Percentiles rank a stretch among this genome's conserved stretches.
Conservation (phyloP, 2,113 vertebrate genomes). For the Phodopus roborovskii region DNA sequence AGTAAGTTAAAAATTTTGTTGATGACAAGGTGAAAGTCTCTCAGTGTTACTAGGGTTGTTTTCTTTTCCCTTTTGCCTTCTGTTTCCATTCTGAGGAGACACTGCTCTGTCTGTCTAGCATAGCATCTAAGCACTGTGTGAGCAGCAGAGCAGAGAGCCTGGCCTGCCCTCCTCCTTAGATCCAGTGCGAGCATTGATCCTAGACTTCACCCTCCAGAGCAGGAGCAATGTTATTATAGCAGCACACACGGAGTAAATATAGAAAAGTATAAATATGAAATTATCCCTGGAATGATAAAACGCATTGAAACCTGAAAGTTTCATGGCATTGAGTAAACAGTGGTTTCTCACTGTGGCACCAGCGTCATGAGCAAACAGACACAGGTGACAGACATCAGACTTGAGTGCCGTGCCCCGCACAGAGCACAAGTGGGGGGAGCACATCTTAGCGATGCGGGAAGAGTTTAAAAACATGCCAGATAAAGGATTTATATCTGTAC, state of each 20-base stretch:
- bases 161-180: neutral
- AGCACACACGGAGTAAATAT: neutral
- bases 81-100: neutral
- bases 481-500: neutral
- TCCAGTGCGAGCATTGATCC: neutral
- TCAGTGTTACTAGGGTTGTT: neutral
- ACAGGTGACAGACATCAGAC: too few species aligned
- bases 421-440: neutral
- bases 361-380: neutral
- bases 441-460: neutral
- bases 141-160: too few species aligned
- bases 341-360: neutral
- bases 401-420: neutral
- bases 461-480: neutral
- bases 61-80: neutral
- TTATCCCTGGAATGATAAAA: neutral
- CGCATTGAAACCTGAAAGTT: neutral
- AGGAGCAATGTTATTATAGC: neutral
- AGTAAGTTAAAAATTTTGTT: neutral
- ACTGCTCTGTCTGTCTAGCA: neutral
- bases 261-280: neutral
- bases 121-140: neutral
- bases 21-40: neutral
- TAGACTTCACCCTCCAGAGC: neutral
- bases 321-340: neutral